Evolutionary conservation across 2,113 vertebrate genomes (phyloP).

Genomic region (Crotophaga sulcirostris): DNA sequence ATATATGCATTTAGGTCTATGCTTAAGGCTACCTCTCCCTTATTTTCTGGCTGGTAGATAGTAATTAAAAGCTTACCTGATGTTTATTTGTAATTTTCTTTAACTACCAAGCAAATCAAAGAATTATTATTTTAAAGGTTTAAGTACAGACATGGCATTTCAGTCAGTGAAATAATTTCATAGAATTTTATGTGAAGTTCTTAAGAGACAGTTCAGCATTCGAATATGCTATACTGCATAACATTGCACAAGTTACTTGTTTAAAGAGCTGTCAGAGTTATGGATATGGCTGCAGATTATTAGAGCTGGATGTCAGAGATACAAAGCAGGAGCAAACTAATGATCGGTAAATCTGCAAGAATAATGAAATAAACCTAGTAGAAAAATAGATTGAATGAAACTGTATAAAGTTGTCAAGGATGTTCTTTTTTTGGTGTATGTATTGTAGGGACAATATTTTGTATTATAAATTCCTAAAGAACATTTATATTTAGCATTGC

Average conservation of each 20-base stretch:
- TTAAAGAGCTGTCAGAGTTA: not conserved
- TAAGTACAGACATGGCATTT: not conserved
- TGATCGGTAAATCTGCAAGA: not conserved
- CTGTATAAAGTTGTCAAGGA: not conserved
- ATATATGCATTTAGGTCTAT: not conserved
- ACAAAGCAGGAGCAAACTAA: not conserved
- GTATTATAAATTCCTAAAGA: not conserved
- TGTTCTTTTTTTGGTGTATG: not conserved
- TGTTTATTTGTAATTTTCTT: not conserved
- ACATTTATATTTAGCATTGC: not conserved
- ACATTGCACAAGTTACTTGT: not conserved
- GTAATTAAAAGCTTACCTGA: not conserved
- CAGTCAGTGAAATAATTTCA: not conserved
- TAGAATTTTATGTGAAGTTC: not conserved
- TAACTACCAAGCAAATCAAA: not conserved
- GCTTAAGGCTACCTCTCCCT: not conserved
- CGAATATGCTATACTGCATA: not conserved
- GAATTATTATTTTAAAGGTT: not conserved
- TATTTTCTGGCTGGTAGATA: not conserved
- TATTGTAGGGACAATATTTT: not conserved
- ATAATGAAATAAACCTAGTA: not conserved
- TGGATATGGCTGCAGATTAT: not conserved
- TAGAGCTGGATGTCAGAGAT: not conserved
- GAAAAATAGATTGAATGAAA: not conserved
- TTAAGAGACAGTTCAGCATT: not conserved